phyloP scores from a whole-genome alignment of 2,888 invertebrate species.

The Thereva nobilitata region DNA sequence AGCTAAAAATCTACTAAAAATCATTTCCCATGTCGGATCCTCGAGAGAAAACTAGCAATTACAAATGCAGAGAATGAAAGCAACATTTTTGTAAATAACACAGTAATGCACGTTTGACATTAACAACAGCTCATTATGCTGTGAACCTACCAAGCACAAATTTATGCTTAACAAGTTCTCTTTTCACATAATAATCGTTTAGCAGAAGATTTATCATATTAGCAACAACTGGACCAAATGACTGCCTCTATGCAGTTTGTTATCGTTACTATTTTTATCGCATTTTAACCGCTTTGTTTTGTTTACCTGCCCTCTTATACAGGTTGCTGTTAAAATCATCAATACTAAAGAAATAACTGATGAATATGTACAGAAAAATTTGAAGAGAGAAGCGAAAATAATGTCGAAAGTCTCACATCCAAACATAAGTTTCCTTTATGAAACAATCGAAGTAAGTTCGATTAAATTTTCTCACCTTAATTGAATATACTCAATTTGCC shows the following conservation, averaged over 20 bases:
- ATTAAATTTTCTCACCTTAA: not conserved
- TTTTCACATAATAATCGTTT: too few relatives aligned
- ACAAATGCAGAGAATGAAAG: too few relatives aligned
- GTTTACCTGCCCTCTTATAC: conserved; percentile 46
- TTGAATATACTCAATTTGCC: not conserved
- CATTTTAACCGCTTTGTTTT: not conserved
- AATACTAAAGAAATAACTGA: conserved; percentile 72
- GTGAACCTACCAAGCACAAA: too few relatives aligned
- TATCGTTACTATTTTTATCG: too few relatives aligned
- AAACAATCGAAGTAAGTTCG: conserved; percentile 52
- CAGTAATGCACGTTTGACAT: too few relatives aligned
- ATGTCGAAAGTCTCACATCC: conserved; percentile 73
- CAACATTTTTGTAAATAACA: too few relatives aligned
- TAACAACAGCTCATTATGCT: too few relatives aligned
- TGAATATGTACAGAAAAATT: conserved; percentile 71
- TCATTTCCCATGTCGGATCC: conserved; percentile 4
- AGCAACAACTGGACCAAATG: too few relatives aligned
- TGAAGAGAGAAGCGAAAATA: conserved; percentile 72
- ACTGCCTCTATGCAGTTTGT: too few relatives aligned
- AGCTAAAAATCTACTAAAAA: not conserved
- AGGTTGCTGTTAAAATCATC: conserved; percentile 78
- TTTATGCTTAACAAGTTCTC: too few relatives aligned
- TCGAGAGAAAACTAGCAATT: too few relatives aligned
- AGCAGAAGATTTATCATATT: too few relatives aligned
- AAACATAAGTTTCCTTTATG: conserved; percentile 72